phyloP scores from a whole-genome alignment of 2,888 invertebrate genomes.

The Ischnus inquisitorius region DNA sequence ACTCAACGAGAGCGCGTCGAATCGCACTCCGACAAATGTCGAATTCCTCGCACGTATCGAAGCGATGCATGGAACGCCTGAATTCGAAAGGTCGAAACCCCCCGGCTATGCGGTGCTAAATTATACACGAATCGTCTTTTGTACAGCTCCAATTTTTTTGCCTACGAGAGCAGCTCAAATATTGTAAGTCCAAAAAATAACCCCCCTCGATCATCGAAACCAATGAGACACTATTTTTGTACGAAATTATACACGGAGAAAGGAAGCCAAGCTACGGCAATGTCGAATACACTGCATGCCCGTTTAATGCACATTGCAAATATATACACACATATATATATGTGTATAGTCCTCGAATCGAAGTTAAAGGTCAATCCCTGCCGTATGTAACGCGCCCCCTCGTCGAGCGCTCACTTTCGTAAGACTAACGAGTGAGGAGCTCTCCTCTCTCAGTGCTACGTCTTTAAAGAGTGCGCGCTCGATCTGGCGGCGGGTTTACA shows the following conservation, averaged over 20 bases:
- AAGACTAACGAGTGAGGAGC: constrained; percentile 43
- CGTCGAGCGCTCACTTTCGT: constrained; percentile 41
- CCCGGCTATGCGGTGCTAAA: constrained; percentile 26
- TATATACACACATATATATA: background rate
- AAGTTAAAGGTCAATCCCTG: constrained; percentile 64
- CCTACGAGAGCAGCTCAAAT: constrained; percentile 45
- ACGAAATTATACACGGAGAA: constrained; percentile 37
- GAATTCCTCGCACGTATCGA: constrained; percentile 33
- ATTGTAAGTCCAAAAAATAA: constrained; percentile 36
- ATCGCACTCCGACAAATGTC: constrained; percentile 35
- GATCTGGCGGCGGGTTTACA: constrained; percentile 68
- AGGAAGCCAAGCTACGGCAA: constrained; percentile 11
- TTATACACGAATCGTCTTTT: constrained; percentile 25
- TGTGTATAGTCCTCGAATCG: constrained; percentile 52
- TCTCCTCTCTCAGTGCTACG: constrained; percentile 32
- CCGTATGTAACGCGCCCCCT: constrained; percentile 38
- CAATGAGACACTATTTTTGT: constrained; percentile 57
- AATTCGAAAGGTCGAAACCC: constrained; percentile 46
- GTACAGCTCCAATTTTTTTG: constrained; percentile 50
- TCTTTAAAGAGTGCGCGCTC: constrained; percentile 52
- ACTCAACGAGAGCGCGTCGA: constrained; percentile 15
- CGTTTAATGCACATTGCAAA: background rate
- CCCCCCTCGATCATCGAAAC: constrained; percentile 45
- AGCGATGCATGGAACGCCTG: constrained; percentile 5
- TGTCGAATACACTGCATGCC: background rate